phyloP scores from a whole-genome alignment of 2,888 invertebrate species.

The Limnephilus lunatus region DNA sequence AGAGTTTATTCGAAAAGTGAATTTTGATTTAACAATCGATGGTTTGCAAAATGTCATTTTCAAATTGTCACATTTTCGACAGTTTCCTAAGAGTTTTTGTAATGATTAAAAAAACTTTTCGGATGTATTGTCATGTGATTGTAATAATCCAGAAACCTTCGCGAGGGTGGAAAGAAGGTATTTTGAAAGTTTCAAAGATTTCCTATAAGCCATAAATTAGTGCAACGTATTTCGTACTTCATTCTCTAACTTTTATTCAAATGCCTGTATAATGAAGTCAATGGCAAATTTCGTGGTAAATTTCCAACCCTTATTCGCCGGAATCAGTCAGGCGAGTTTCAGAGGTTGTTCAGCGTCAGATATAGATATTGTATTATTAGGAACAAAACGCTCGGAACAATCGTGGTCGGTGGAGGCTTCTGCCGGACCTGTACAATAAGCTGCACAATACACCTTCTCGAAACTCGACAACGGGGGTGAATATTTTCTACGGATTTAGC shows the following conservation, averaged over 20 bases:
- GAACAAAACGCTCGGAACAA: slow-evolving; percentile 62
- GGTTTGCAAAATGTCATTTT: too few relatives aligned
- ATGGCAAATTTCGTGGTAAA: background rate
- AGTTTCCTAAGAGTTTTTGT: too few relatives aligned
- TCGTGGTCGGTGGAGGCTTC: slow-evolving; percentile 48
- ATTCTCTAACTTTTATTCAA: background rate
- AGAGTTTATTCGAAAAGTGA: too few relatives aligned
- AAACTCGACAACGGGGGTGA: slow-evolving; percentile 25
- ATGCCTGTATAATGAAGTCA: background rate
- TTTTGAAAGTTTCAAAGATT: too few relatives aligned
- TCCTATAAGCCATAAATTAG: too few relatives aligned
- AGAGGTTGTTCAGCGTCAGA: slow-evolving; percentile 14
- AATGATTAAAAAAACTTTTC: too few relatives aligned
- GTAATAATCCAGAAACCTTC: too few relatives aligned
- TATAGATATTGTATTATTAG: slow-evolving; percentile 59
- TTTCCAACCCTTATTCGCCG: background rate
- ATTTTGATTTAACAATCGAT: too few relatives aligned
- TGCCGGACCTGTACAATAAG: slow-evolving; percentile 16
- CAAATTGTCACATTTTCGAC: too few relatives aligned
- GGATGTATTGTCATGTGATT: too few relatives aligned
- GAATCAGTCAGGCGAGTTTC: background rate
- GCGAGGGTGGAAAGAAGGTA: too few relatives aligned
- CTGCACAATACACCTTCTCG: slow-evolving; percentile 22
- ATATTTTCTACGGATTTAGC: slow-evolving; percentile 22
- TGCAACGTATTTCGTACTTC: too few relatives aligned